These are phyloP conservation scores for Apostichopus parvimensis DNA, from an alignment of 35 echinoderm and acorn worm genomes.

Conservation along the genomic window DNA sequence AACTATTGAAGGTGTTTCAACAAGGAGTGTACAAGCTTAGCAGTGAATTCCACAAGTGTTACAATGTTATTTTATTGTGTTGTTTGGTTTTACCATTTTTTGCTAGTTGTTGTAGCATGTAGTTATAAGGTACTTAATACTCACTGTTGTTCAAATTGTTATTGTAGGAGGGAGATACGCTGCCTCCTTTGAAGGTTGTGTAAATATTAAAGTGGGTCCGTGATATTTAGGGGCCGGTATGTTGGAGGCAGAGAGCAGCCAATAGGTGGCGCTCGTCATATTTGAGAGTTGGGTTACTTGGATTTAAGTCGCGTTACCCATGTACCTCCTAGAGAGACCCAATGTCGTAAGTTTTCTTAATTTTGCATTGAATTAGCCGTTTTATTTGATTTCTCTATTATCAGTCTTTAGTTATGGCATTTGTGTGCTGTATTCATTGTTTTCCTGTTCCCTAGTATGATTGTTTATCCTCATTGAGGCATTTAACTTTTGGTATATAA, in stretches of 20 bases:
- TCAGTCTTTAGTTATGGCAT: too few species aligned
- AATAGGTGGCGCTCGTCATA: too few species aligned
- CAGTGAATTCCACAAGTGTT: background rate
- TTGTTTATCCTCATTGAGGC: too few species aligned
- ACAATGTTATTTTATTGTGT: background rate
- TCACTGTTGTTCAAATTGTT: background rate
- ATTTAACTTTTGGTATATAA: too few species aligned
- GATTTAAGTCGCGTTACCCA: too few species aligned
- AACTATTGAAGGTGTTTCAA: background rate
- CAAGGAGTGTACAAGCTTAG: background rate
- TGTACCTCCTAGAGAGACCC: background rate
- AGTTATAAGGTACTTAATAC: background rate
- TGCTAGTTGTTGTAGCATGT: background rate
- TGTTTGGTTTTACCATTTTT: background rate
- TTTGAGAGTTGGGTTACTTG: too few species aligned
- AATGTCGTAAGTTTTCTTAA: background rate
- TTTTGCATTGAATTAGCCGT: too few species aligned
- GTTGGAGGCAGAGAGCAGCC: background rate
- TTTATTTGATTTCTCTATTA: too few species aligned
- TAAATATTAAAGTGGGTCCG: background rate
- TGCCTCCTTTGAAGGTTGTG: background rate
- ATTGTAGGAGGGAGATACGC: background rate
- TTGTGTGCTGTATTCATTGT: too few species aligned
- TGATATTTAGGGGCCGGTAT: background rate
- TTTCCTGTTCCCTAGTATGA: too few species aligned